Base-by-base conservation (phyloP, 2,888 invertebrate species). In the Melanotus villosus region DNA sequence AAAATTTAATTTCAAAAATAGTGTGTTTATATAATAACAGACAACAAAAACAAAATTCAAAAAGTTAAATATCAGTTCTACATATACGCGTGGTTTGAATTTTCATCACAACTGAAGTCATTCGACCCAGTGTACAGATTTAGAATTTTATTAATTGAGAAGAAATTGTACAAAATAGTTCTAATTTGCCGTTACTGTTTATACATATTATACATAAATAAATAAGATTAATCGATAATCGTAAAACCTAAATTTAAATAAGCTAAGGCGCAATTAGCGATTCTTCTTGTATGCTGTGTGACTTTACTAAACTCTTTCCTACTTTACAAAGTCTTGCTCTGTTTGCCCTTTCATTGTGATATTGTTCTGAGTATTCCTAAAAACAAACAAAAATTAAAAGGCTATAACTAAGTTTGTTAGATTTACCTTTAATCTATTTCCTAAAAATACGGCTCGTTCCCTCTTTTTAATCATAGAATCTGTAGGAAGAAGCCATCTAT, bases 381-480 rank as follows among this genome's bases (percentile, higher is more conserved):
- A 80, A 78, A 52, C 66, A n/a, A n/a, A n/a, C n/a, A n/a, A n/a
- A n/a, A n/a, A n/a, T n/a, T n/a, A n/a, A n/a, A n/a, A n/a, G n/a
- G n/a, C n/a, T n/a, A n/a, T n/a, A n/a, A n/a, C n/a, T n/a, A n/a
- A n/a, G n/a, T n/a, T n/a, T n/a, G n/a, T n/a, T n/a, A n/a, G n/a
- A n/a, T 2, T 78, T 84, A 92, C 92, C 89, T 94, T 94, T 69
- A 95, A 88, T 80, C 93, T 89, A 83, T 91, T 92, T 70, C 95
- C 94, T 64, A 94, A 87, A 87, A 98, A 97, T 72, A 93, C 88
- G 23, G 95, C 93, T 64, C 95, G 88, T 83, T 98, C 97, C 30
- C 98, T 89, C 84, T 96, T 95, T 85, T 93, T 94, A 79, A 96
- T 93, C 93, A 98, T 96, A 82, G 92, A 95, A 84, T 98, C 97